These are phyloP conservation scores for Cathartes aura DNA, from an alignment of 2,113 vertebrate genomes.

Conservation along the genomic window DNA sequence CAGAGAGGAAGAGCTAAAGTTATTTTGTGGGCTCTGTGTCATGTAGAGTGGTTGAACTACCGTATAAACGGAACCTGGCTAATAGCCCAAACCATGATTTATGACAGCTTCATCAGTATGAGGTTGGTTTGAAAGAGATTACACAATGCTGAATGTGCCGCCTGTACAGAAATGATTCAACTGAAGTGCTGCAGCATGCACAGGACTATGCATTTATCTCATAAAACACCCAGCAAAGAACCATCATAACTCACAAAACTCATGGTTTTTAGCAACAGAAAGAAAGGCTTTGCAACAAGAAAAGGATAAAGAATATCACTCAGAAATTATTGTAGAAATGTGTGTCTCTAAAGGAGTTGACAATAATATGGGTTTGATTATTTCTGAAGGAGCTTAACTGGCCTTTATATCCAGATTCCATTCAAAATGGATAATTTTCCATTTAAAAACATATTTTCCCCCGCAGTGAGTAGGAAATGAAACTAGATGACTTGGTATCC, in stretches of 20 bases:
- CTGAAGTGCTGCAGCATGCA: background rate
- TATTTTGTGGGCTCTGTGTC: background rate
- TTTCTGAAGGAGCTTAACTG: constrained; percentile 36
- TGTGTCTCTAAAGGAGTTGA: background rate
- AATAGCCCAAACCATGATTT: background rate
- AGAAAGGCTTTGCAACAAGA: background rate
- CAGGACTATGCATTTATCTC: background rate
- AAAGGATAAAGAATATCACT: background rate
- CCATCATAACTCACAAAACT: background rate
- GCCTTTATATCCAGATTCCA: constrained; percentile 12
- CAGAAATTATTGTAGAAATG: background rate
- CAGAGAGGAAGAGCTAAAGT: background rate
- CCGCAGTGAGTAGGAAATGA: constrained; percentile 9
- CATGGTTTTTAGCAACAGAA: background rate
- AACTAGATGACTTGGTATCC: constrained; percentile 1
- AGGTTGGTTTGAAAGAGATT: background rate
- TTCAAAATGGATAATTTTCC: constrained; percentile 36
- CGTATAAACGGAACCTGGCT: background rate
- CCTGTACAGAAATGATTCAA: background rate
- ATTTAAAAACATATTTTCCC: constrained; percentile 36
- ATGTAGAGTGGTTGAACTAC: background rate
- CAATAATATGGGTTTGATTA: constrained; percentile 25
- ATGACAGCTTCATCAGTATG: background rate
- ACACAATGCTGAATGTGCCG: background rate
- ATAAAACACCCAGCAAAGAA: background rate